Conservation (phyloP, 92 coral and sea anemone species). For the Phenganax marumi region DNA sequence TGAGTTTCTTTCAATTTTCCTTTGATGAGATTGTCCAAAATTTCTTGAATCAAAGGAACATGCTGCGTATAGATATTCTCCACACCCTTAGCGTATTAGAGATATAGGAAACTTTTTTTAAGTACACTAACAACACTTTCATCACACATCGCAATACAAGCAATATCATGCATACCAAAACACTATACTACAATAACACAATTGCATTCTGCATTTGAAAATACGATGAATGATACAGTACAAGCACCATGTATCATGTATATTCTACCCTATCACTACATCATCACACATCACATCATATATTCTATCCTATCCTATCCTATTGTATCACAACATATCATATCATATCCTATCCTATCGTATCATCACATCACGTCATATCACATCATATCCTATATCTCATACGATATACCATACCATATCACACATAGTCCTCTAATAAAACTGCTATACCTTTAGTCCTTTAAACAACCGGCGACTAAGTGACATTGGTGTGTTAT, state of each 20-base stretch:
- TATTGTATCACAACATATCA: not conserved
- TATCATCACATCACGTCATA: not conserved
- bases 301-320: not conserved
- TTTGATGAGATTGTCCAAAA: conserved; percentile 80
- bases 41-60: conserved; percentile 80
- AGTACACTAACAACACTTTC: too few relatives aligned
- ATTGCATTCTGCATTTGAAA: too few relatives aligned
- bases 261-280: too few relatives aligned
- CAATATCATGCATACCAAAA: too few relatives aligned
- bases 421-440: not conserved
- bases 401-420: too few relatives aligned
- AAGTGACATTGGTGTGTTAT: conserved; percentile 86
- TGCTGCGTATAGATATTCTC: conserved; percentile 98
- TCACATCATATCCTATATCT: not conserved
- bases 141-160: too few relatives aligned
- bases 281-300: not conserved
- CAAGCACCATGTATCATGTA: too few relatives aligned
- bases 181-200: too few relatives aligned
- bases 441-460: conserved; percentile 66
- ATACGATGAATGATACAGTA: too few relatives aligned
- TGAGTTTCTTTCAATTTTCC: conserved; percentile 85
- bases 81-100: conserved; percentile 66
- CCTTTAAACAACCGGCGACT: conserved; percentile 92
- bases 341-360: not conserved
- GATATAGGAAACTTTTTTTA: too few relatives aligned